Conservation (phyloP, 2,113 vertebrate genomes). For the Felis chaus region DNA sequence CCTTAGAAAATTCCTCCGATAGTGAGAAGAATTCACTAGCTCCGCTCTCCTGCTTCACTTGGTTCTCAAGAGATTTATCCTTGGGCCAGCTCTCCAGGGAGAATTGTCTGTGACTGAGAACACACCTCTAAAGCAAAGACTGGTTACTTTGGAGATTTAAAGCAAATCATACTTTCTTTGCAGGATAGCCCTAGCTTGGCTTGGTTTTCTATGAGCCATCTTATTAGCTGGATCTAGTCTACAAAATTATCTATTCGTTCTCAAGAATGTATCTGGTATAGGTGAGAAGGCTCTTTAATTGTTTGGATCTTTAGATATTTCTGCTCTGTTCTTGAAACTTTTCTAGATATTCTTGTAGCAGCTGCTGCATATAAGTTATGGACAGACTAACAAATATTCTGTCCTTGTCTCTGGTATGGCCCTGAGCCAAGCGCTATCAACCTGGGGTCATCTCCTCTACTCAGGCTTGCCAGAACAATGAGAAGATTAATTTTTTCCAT, state of each 20-base stretch:
- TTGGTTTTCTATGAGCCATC: neutral
- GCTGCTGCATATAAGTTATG: neutral
- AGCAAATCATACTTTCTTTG: neutral
- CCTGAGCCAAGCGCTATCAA: constrained; percentile 55
- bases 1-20: neutral
- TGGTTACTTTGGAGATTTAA: neutral
- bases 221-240: neutral
- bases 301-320: neutral
- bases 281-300: neutral
- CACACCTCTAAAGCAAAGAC: neutral
- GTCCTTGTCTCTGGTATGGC: constrained; percentile 21
- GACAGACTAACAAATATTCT: constrained; percentile 35
- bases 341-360: neutral
- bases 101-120: neutral
- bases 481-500: constrained; percentile 68
- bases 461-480: constrained; percentile 54
- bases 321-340: neutral
- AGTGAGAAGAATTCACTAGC: neutral
- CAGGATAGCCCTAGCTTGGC: neutral
- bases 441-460: constrained; percentile 31
- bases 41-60: neutral
- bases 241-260: neutral
- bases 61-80: neutral
- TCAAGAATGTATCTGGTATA: neutral
- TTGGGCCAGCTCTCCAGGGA: neutral